Base-by-base conservation (phyloP, 2,888 invertebrate species). In the Phasia obesa region DNA sequence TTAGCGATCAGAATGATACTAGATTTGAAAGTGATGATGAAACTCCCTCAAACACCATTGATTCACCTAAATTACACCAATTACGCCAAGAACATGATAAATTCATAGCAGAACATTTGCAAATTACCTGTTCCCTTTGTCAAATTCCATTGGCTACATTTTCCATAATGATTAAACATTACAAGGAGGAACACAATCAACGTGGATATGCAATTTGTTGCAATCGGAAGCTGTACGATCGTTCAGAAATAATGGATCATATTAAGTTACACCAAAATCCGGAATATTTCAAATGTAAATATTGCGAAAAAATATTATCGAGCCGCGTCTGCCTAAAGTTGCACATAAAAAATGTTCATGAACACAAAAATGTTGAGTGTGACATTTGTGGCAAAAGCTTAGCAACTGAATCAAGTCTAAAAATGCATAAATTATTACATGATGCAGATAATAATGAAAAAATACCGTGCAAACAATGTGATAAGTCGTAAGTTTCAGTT, bases 131-230 rank as follows among this genome's bases (percentile, higher is more conserved):
- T 44, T 57, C n/a, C 23, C 19, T 85, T 13, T 85, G 85, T 49
- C 64, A 85, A 44, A 65, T 42, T 21, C 53, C 81, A 11, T 17
- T 82, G 31, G 19, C 44, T n/a, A 67, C 75, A 27, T 85, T 85
- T 71, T 62, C 53, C 13, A 62, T 74, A 19, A 38, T 81, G 9
- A 77, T 73, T 31, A 70, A 64, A 21, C 85, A 85, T 67, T 85
- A 78, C 51, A 77, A 71, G n/a, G 49, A 60, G 1, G 42, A 79
- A 23, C 85, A 85, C 59, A 70, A 89, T 44, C 86, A 87, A 23
- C 88, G 88, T 9, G 91, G 90, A 4, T 91, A 88, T 82, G 88
- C 88, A 0, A 69, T 87, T 11, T 91, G 91, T 70, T 91, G 91
- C 73, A 88, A 88, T 27, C 88, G 88, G 4, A 91, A 91, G 82